Evolutionary conservation across 2,113 vertebrate genomes (phyloP).

Genomic region (Tachysurus fulvidraco): DNA sequence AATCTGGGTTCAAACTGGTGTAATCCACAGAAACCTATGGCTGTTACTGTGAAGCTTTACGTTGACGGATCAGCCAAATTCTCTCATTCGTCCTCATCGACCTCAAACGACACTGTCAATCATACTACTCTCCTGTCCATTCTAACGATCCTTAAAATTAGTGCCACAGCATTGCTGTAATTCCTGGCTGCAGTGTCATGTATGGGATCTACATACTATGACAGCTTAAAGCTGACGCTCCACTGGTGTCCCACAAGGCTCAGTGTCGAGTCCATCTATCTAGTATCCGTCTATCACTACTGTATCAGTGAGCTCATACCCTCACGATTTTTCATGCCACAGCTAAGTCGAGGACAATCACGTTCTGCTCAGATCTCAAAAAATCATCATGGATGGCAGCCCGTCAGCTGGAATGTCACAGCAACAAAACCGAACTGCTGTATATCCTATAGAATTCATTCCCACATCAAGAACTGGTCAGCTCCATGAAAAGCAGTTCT

Average conservation of each 20-base stretch:
- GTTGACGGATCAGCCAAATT: not conserved
- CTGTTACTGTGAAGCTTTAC: not conserved
- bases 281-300: not conserved
- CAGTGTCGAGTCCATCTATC: not conserved
- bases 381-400: not conserved
- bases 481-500: not conserved
- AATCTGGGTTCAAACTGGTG: not conserved
- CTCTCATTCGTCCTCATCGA: not conserved
- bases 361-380: not conserved
- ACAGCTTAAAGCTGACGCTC: not conserved
- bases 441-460: not conserved
- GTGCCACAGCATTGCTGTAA: not conserved
- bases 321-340: not conserved
- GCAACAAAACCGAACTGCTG: not conserved
- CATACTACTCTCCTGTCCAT: not conserved
- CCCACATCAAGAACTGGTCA: not conserved
- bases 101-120: not conserved
- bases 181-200: not conserved
- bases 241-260: not conserved
- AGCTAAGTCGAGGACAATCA: not conserved
- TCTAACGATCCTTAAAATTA: not conserved
- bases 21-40: not conserved
- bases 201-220: not conserved
- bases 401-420: not conserved
- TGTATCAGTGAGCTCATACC: not conserved